Conservation (phyloP, 2,888 invertebrate species). For the Troilus luridus region DNA sequence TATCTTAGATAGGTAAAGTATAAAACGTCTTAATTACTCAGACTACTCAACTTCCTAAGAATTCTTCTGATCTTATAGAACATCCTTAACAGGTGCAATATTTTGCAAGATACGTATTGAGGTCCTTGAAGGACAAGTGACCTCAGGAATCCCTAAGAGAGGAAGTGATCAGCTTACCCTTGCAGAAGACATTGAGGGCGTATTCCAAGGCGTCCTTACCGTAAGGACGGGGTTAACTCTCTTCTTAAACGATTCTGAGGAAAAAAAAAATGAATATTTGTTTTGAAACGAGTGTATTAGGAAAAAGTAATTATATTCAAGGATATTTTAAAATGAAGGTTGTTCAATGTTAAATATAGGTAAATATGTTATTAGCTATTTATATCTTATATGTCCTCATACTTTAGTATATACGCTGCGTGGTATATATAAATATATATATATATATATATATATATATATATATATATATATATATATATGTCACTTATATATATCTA, state of each 20-base stretch:
- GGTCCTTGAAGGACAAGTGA: background rate
- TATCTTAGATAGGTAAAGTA: too few species aligned
- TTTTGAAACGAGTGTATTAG: background rate
- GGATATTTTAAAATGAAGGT: background rate
- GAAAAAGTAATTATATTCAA: background rate
- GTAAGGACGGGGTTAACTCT: background rate
- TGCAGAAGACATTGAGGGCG: conserved; percentile 5
- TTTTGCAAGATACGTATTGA: background rate
- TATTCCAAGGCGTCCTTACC: background rate
- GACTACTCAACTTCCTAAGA: too few species aligned
- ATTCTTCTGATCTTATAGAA: background rate
- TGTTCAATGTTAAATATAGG: background rate
- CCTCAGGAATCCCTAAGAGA: background rate
- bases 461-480: too few species aligned
- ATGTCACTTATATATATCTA: too few species aligned
- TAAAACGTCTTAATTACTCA: too few species aligned
- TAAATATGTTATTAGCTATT: too few species aligned
- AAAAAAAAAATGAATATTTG: background rate
- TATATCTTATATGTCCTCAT: too few species aligned
- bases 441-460: too few species aligned
- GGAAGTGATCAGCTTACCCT: conserved; percentile 23
- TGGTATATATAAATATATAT: too few species aligned
- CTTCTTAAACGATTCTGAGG: background rate
- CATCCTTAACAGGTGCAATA: background rate
- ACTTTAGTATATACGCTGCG: too few species aligned